phyloP scores from a whole-genome alignment of 1,140 invertebrate genomes.

The Berghia stephanieae region DNA sequence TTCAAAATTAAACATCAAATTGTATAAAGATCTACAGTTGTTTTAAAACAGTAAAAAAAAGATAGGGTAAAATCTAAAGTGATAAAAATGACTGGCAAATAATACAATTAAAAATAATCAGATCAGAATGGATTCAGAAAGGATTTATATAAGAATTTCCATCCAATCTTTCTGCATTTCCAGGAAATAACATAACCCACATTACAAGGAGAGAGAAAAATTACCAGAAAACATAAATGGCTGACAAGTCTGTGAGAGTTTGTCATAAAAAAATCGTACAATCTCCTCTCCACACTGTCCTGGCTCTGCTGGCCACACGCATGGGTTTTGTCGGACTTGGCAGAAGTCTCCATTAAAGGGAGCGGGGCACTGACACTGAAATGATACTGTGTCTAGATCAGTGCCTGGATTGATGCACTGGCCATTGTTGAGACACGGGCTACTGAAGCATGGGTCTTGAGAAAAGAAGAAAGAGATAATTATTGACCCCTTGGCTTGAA shows the following conservation, averaged over 20 bases:
- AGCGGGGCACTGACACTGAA: constrained; percentile 53
- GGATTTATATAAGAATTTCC: background rate
- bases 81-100: too few relatives aligned
- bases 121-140: background rate
- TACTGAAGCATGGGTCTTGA: constrained; percentile 55
- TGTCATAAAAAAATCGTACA: constrained; percentile 57
- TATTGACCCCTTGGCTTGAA: background rate
- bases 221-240: constrained; percentile 59
- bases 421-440: constrained; percentile 55
- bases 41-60: too few relatives aligned
- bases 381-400: constrained; percentile 26
- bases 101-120: background rate
- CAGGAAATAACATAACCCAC: background rate
- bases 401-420: constrained; percentile 44
- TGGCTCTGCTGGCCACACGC: constrained; percentile 50
- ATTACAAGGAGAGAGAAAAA: background rate
- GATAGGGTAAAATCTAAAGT: too few relatives aligned
- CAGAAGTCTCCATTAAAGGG: constrained; percentile 57
- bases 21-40: too few relatives aligned
- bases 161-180: background rate
- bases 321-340: constrained; percentile 55
- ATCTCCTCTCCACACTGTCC: constrained; percentile 53
- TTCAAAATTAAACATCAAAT: too few relatives aligned
- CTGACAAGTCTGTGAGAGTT: constrained; percentile 51
- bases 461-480: constrained; percentile 15